These are phyloP conservation scores for Cyclura pinguis DNA, from an alignment of 2,797 vertebrate species.

Conservation along the genomic window DNA sequence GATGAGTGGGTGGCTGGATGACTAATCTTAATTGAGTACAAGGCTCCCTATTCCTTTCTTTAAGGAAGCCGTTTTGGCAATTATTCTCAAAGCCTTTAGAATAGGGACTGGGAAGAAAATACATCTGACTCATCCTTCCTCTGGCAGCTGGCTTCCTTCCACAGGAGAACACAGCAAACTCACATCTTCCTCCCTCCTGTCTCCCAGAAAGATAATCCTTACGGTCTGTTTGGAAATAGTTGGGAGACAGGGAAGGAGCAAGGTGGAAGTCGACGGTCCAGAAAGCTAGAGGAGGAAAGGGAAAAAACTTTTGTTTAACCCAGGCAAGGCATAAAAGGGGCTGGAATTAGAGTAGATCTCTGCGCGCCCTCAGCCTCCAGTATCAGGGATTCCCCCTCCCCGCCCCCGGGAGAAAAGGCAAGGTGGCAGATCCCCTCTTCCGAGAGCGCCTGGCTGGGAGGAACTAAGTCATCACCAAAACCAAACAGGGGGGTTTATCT, in stretches of 20 bases:
- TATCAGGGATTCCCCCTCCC: too few species aligned
- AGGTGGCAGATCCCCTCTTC: neutral
- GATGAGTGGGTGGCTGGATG: neutral
- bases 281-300: neutral
- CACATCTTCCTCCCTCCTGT: neutral
- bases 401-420: neutral
- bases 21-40: neutral
- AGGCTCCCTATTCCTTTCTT: neutral
- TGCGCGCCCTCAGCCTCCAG: too few species aligned
- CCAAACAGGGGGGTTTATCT: constrained; percentile 70
- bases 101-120: constrained; percentile 25
- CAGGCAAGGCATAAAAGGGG: too few species aligned
- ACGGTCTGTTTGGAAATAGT: too few species aligned
- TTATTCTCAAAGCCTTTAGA: neutral
- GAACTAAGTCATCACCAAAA: neutral
- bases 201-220: neutral
- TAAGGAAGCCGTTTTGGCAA: neutral
- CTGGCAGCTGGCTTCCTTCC: accelerated
- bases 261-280: neutral
- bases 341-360: neutral
- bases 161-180: neutral
- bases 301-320: constrained; percentile 58
- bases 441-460: neutral
- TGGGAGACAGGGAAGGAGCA: neutral
- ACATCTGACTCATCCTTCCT: constrained; percentile 25